phyloP scores from a whole-genome alignment of 37 sponge, comb jelly and placozoan species.

The Axinella damicornis region DNA sequence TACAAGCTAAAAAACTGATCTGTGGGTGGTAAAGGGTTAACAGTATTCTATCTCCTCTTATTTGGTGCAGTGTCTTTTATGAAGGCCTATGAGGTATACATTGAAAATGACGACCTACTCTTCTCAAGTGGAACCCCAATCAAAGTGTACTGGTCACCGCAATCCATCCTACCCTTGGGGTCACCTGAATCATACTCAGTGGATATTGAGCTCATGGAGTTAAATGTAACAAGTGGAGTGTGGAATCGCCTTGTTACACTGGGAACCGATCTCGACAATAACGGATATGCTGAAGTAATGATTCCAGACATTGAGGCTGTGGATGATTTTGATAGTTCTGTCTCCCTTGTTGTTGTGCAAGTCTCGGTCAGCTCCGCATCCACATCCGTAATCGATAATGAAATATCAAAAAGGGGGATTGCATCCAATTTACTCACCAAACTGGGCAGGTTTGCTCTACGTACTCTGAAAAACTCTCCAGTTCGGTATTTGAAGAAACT shows the following conservation, averaged over 20 bases:
- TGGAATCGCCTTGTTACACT: background rate
- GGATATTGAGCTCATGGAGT: conserved; percentile 5
- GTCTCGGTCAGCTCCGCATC: conserved; percentile 10
- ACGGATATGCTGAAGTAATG: conserved; percentile 9
- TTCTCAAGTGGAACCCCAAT: conserved; percentile 1
- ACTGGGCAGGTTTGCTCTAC: background rate
- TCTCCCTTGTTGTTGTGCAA: conserved; percentile 16
- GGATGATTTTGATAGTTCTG: background rate
- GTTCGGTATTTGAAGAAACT: conserved; percentile 2
- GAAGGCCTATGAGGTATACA: conserved; percentile 7
- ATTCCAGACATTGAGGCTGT: conserved; percentile 6
- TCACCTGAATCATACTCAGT: conserved; percentile 2
- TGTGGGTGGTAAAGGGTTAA: background rate
- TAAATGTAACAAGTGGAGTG: background rate
- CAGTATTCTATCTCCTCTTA: background rate
- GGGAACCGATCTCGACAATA: conserved; percentile 9
- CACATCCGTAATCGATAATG: background rate
- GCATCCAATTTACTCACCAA: conserved; percentile 2
- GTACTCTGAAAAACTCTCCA: background rate
- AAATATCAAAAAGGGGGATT: background rate
- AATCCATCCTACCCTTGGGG: conserved; percentile 13
- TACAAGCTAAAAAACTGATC: background rate
- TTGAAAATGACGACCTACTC: conserved; percentile 20
- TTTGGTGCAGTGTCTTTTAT: conserved; percentile 15
- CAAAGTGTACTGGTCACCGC: conserved; percentile 24